Evolutionary conservation across 2,797 vertebrate species (phyloP), one percentile per base, ranked within the genome.

Genomic region (Rhinichthys osculus): DNA sequence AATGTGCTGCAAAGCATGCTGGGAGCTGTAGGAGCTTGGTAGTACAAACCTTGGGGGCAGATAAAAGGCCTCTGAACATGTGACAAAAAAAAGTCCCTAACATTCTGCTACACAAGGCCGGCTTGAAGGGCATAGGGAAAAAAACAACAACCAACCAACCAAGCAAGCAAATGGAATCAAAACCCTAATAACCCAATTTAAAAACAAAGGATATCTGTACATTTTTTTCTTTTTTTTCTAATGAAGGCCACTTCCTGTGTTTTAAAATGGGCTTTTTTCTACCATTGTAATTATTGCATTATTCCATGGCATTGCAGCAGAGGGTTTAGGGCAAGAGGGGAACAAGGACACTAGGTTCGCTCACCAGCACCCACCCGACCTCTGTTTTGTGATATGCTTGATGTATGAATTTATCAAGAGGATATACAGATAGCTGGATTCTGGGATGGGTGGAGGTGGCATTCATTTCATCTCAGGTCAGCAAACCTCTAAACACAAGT

Each of bases 211-310:
- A 86, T 30, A 93, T 82, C 91, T 93, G 92, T 93, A 94, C 92
- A 94, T 85, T 90, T 87, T 91, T 91, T 87, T 79, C 27, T 59
- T 30, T 40, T 89, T 82, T 30, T 64, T 89, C 91, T 90, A 86
- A 87, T 92, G 90, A 96, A 96, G 95, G 95, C 91, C 95, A 96
- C 95, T 94, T 95, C 81, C 90, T 91, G 91, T 89, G 84, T 54
- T 85, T 57, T 87, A 79, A 82, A 85, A 90, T 78, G 86, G 91
- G 90, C 78, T 84, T 87, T 89, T 89, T 90, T 92, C 59, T 84
- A 86, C 50, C 50, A 80, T 90, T 91, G 89, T 87, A 90, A 89
- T 95, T 96, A 96, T 95, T 95, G 95, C 94, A 94, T 93, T 83
- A 89, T 88, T 94, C 90, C 80, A 90, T 88, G 90, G 92, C 90